Evolutionary conservation across 2,113 vertebrate genomes (phyloP).

Genomic region (Columbina picui): DNA sequence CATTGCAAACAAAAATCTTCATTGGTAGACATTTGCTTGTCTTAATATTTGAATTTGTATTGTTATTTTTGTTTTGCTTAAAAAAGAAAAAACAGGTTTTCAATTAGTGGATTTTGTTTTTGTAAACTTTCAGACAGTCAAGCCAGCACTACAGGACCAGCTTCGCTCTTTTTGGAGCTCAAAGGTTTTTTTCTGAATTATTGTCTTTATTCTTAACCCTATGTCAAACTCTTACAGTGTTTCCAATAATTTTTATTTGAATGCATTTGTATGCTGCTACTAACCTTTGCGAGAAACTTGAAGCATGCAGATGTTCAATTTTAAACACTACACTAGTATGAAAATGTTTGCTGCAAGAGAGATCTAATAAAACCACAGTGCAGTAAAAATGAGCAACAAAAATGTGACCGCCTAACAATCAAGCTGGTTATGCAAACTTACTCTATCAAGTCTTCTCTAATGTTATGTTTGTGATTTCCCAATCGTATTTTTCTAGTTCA

Average conservation of each 20-base stretch:
- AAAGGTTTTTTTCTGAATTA: slow-evolving; percentile 83
- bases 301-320: slow-evolving; percentile 70
- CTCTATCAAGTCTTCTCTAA: slow-evolving; percentile 69
- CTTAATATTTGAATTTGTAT: slow-evolving; percentile 32
- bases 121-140: slow-evolving; percentile 84
- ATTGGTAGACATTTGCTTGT: not conserved
- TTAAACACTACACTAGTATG: slow-evolving; percentile 29
- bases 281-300: slow-evolving; percentile 71
- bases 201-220: slow-evolving; percentile 74
- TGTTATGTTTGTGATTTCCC: slow-evolving; percentile 83
- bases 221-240: slow-evolving; percentile 59
- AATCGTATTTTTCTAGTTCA: not conserved
- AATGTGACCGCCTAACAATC: slow-evolving; percentile 73
- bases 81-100: slow-evolving; percentile 4
- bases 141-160: slow-evolving; percentile 83
- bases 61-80: not conserved
- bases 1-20: not conserved
- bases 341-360: slow-evolving; percentile 41
- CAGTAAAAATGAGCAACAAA: slow-evolving; percentile 35
- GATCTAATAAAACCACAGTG: slow-evolving; percentile 39
- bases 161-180: slow-evolving; percentile 84
- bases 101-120: slow-evolving; percentile 80
- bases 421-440: slow-evolving; percentile 73
- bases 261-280: slow-evolving; percentile 73
- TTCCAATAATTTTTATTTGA: slow-evolving; percentile 64